Conservation (phyloP, 1,140 invertebrate genomes). For the Dendrolimus punctatus region DNA sequence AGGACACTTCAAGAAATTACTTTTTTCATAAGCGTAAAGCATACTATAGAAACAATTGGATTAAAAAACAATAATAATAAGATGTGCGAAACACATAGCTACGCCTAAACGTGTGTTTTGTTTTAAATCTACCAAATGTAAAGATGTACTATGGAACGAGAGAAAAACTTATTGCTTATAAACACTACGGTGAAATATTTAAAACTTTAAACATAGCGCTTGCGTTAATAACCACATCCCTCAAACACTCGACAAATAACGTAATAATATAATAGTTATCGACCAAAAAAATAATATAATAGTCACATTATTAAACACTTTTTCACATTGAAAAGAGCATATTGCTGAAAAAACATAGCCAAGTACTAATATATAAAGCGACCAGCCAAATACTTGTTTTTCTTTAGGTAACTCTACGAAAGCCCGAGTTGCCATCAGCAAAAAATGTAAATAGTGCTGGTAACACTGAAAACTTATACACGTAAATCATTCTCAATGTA, state of each 20-base stretch:
- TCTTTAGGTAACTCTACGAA: constrained; percentile 39
- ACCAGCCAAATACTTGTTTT: constrained; percentile 55
- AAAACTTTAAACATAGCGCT: too few relatives aligned
- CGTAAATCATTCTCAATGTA: constrained; percentile 46
- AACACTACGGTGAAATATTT: constrained; percentile 1
- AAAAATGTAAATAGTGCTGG: constrained; percentile 37
- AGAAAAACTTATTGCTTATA: constrained; percentile 33
- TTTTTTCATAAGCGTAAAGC: too few relatives aligned
- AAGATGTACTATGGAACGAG: constrained; percentile 18
- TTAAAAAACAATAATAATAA: constrained; percentile 2
- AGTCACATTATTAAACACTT: constrained; percentile 17
- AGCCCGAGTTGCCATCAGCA: constrained; percentile 49
- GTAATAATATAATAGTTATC: too few relatives aligned
- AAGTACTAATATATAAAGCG: constrained; percentile 51
- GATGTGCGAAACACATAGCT: constrained; percentile 1
- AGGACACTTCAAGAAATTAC: too few relatives aligned
- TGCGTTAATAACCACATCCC: too few relatives aligned
- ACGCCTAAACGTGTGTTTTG: background rate
- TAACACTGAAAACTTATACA: constrained; percentile 26
- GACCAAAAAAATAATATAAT: too few relatives aligned
- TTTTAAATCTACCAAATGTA: background rate
- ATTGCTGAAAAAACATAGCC: constrained; percentile 42
- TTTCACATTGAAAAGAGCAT: constrained; percentile 37
- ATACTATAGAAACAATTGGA: constrained; percentile 2
- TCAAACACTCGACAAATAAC: too few relatives aligned